Base-by-base conservation (phyloP, 1,140 invertebrate species). In the Leptonema lineaticorne region DNA sequence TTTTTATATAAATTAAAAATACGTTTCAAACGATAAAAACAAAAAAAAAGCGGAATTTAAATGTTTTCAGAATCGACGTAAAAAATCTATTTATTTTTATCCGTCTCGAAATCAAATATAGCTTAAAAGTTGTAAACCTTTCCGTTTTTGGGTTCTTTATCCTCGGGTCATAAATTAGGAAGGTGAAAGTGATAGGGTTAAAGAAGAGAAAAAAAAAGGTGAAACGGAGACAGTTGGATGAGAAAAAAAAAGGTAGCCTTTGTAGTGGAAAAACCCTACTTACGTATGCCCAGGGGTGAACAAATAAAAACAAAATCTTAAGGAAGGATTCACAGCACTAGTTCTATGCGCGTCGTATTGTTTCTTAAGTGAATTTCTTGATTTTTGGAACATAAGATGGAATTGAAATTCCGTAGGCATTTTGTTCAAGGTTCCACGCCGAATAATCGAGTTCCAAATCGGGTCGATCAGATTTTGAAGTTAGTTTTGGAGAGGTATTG, bases 241-340 rank as follows among this genome's bases (percentile, higher is more conserved):
- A n/a, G n/a, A n/a, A n/a, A n/a, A n/a, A n/a, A n/a, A n/a, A n/a
- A n/a, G n/a, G n/a, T 26, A 24, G 27, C 50, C 50, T 53, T 53
- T 53, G 22, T 26, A 26, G 27, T 20, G 24, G 50, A n/a, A n/a
- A n/a, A n/a, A 53, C 50, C 50, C 50, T 53, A 53, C 50, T 53
- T 53, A 53, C 50, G 50, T 53, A 53, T 53, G 50, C 50, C 20
- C 24, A 20, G 50, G 46, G 50, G 50, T 53, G 27, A 53, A 53
- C 50, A 53, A 53, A 53, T 53, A 53, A 53, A 53, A 53, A n/a
- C n/a, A n/a, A n/a, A 53, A 53, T 20, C 50, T 26, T 53, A 53
- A 53, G 50, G 27, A 53, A 20, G 50, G 50, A 26, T 53, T 53
- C 24, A 26, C 50, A 53, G 20, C 50, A 41, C 11, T 41, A 4